Percentiles rank a stretch among this genome's conserved stretches.
Conservation (phyloP, 2,888 invertebrate species). For the Stramonita haemastoma region DNA sequence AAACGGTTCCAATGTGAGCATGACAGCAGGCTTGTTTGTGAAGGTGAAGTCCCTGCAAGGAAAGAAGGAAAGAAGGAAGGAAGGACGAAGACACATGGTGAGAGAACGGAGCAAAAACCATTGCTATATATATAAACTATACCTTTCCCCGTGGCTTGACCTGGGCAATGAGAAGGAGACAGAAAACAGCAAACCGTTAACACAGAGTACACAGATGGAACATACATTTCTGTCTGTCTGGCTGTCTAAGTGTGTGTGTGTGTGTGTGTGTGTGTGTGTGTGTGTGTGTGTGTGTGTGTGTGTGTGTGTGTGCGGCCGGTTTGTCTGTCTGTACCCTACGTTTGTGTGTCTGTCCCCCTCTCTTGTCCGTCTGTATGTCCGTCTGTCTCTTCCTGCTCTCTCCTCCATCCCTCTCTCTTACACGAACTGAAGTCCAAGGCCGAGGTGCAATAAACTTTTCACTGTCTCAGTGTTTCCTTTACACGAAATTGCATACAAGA, state of each 20-base stretch:
- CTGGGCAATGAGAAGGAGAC: not conserved
- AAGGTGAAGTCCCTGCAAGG: not conserved
- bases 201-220: not conserved
- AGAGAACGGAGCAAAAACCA: not conserved
- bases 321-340: too few species aligned
- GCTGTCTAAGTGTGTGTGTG: not conserved
- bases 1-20: not conserved
- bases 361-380: too few species aligned
- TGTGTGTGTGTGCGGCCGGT: too few species aligned
- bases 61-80: not conserved
- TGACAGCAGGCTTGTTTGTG: not conserved
- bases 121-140: too few species aligned
- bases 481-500: too few species aligned
- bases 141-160: constrained; percentile 8
- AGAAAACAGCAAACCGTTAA: not conserved
- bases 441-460: too few species aligned
- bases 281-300: not conserved
- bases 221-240: not conserved
- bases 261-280: constrained; percentile 4
- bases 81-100: not conserved
- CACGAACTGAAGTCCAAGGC: too few species aligned
- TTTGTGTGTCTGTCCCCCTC: too few species aligned
- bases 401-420: too few species aligned
- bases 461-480: too few species aligned
- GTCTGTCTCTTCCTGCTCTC: too few species aligned